Percentiles rank a stretch among this genome's conserved stretches.
These are phyloP conservation scores for Miichthys miiuy DNA, from an alignment of 2,797 vertebrate species.

Conservation along the genomic window DNA sequence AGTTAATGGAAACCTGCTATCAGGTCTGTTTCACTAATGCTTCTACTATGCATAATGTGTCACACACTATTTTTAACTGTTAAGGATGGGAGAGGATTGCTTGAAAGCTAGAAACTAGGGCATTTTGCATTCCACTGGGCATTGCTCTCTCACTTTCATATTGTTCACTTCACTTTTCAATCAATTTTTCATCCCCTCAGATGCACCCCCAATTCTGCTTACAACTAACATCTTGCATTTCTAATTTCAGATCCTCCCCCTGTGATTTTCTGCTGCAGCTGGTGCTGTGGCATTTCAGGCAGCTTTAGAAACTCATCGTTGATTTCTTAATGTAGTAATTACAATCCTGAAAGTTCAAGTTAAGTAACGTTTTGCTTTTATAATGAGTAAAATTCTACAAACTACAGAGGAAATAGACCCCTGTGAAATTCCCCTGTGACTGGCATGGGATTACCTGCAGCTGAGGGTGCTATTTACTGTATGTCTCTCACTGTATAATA, in stretches of 20 bases:
- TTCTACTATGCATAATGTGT: slow-evolving; percentile 75
- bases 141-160: slow-evolving; percentile 77
- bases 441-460: slow-evolving; percentile 73
- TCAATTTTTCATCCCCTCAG: slow-evolving; percentile 82
- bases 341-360: slow-evolving; percentile 55
- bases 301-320: slow-evolving; percentile 54
- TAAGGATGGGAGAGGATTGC: slow-evolving; percentile 66
- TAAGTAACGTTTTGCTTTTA: slow-evolving; percentile 59
- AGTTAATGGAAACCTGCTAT: slow-evolving; percentile 71
- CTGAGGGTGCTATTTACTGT: slow-evolving; percentile 77
- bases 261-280: slow-evolving; percentile 67
- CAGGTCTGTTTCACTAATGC: slow-evolving; percentile 74
- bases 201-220: slow-evolving; percentile 75
- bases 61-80: slow-evolving; percentile 77
- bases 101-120: slow-evolving; percentile 73
- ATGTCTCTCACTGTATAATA: slow-evolving; percentile 80
- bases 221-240: slow-evolving; percentile 77
- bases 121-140: slow-evolving; percentile 76
- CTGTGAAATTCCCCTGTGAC: slow-evolving; percentile 38
- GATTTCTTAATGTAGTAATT: slow-evolving; percentile 66
- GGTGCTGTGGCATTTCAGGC: slow-evolving; percentile 63
- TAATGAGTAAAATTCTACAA: slow-evolving; percentile 55
- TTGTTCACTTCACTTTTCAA: slow-evolving; percentile 84
- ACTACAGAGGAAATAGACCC: slow-evolving; percentile 1
- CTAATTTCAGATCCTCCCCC: slow-evolving; percentile 74